These are phyloP conservation scores for Machimus rusticus DNA, from an alignment of 2,888 invertebrate species.

Conservation along the genomic window DNA sequence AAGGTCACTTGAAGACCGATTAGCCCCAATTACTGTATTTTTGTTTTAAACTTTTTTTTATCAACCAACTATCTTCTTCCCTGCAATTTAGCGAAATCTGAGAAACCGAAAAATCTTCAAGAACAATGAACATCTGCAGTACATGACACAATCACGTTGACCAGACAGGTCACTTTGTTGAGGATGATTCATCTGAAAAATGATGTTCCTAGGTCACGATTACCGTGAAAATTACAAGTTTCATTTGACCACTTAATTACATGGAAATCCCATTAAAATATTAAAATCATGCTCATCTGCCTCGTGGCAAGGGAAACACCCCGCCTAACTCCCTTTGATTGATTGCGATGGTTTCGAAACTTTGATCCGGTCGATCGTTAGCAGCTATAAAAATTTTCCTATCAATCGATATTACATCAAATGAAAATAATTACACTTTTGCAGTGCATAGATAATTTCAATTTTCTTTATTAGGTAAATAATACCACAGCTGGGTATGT, in stretches of 20 bases:
- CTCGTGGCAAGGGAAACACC: not conserved
- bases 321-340: not conserved
- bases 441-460: not conserved
- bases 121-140: not conserved
- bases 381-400: not conserved
- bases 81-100: not conserved
- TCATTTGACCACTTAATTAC: not conserved
- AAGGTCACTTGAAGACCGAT: conserved; percentile 8
- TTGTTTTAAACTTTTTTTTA: not conserved
- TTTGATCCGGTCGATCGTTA: not conserved
- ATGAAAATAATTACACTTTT: not conserved
- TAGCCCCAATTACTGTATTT: not conserved
- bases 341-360: not conserved
- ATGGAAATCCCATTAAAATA: not conserved
- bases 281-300: not conserved
- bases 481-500: not conserved
- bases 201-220: conserved; percentile 16
- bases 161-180: not conserved
- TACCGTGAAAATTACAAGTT: not conserved
- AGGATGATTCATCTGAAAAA: not conserved
- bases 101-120: not conserved
- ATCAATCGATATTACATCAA: not conserved
- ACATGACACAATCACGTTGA: not conserved
- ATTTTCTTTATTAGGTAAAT: not conserved
- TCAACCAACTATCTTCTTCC: not conserved